Base-by-base conservation (phyloP, 2,888 invertebrate genomes). In the Archaeoteleia sp. region DNA sequence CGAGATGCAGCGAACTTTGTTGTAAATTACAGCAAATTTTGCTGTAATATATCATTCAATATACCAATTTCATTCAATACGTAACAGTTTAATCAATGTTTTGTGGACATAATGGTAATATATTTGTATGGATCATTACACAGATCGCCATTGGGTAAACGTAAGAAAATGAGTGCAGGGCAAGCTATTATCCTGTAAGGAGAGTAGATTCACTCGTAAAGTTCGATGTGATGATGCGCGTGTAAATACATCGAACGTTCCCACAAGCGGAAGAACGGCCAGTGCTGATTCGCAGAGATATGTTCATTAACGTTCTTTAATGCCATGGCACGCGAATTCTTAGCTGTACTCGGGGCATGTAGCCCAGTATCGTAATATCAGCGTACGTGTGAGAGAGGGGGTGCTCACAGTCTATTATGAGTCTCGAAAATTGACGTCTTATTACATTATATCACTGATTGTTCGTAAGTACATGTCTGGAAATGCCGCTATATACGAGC, bases 281-380 rank as follows among this genome's bases (percentile, higher is more conserved):
- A 49, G 39, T 30, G 46, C 54, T 60, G 63, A 65, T 55, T 55
- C 34, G 25, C 10, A 17, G 25, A 62, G 62, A 58, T 70, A 55
- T 54, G 67, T 67, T 70, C 67, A 63, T 70, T 67, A 70, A 60
- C 63, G 63, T 70, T 67, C 42, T 42, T 55, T 42, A 42, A 51
- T 53, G 35, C 55, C 45, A 54, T 57, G 46, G 67, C 55, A 67
- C 51, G 48, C 57, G 55, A 60, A 37, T 49, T 23, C 27, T 55
- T 39, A 23, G n/a, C 23, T 7, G 13, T 15, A 37, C 37, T 13
- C 2, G 34, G 13, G 20, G 20, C 20, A 20, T 20, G 5, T 5
- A 5, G 20, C 20, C 20, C 5, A 4, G 3, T 20, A 20, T 20
- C 20, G 20, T 5, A 13, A 5, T 20, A 5, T 34, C 4, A 6